These are phyloP conservation scores for Erannis defoliaria DNA, from an alignment of 2,888 invertebrate genomes.

Conservation along the genomic window DNA sequence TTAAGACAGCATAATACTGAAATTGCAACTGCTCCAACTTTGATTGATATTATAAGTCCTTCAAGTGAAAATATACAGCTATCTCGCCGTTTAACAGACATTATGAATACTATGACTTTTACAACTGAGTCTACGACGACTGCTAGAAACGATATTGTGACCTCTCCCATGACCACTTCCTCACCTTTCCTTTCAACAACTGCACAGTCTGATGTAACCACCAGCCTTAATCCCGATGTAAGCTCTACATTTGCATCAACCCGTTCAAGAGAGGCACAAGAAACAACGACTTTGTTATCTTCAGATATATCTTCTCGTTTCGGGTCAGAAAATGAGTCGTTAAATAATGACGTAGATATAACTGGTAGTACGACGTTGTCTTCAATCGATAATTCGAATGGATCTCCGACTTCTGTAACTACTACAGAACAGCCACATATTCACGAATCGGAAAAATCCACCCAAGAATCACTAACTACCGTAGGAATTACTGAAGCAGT, in stretches of 20 bases:
- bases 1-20: slow-evolving; percentile 79
- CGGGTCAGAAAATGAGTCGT: slow-evolving; percentile 25
- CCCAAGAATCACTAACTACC: slow-evolving; percentile 32
- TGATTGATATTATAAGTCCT: slow-evolving; percentile 65
- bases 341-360: slow-evolving; percentile 2
- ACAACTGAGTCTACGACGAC: slow-evolving; percentile 60
- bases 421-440: slow-evolving; percentile 48
- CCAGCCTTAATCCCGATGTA: slow-evolving; percentile 47
- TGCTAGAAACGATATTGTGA: slow-evolving; percentile 49
- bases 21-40: slow-evolving; percentile 67
- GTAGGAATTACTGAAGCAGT: slow-evolving; percentile 31
- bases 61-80: slow-evolving; percentile 62
- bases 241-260: slow-evolving; percentile 38
- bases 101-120: slow-evolving; percentile 72
- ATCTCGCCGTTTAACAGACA: slow-evolving; percentile 72
- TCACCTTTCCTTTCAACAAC: slow-evolving; percentile 51
- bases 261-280: slow-evolving; percentile 32
- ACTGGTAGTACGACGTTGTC: slow-evolving; percentile 17
- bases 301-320: slow-evolving; percentile 39
- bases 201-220: slow-evolving; percentile 49
- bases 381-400: slow-evolving; percentile 20
- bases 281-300: slow-evolving; percentile 40
- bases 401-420: slow-evolving; percentile 36
- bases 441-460: slow-evolving; percentile 18
- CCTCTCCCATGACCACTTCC: slow-evolving; percentile 49